Base-by-base conservation (phyloP, 2,797 vertebrate species). In the Eulemur rubriventer region DNA sequence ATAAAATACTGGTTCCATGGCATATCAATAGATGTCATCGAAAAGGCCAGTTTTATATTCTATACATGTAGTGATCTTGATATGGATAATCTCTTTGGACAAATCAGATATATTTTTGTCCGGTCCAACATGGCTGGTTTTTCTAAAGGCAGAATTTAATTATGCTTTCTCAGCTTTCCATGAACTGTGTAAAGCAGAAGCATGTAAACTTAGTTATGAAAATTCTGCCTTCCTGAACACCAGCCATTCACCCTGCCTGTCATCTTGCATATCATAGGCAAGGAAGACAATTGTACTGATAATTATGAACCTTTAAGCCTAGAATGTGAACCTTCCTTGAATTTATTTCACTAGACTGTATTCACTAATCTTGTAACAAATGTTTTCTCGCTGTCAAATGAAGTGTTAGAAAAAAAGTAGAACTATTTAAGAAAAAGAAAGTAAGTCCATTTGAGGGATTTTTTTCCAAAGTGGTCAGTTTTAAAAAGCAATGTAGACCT, bases 341-440 rank as follows among this genome's bases (percentile, higher is more conserved):
- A 50, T 22, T 93, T 7, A 75, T 73, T 94, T 92, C 48, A 76
- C 61, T 73, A 79, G 69, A 35, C 61, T 76, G 9, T 79, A 50
- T 86, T 63, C 30, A 84, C 38, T 59, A 76, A 43, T 75, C 18
- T 35, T 69, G 0, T 61, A 10, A 59, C 78, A 88, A 91, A 65
- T 20, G 13, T 63, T 69, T 46, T 73, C 4, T 38, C 52, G 13
- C 14, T 95, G 69, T 94, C 43, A 78, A 72, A 50, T 38, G 35
- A 80, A 88, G 35, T 14, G 16, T 59, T 78, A 91, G 52, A 14
- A 69, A 81, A 95, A 11, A 30, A 50, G 28, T 80, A 55, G 6
- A 59, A n/a, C n/a, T 70, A 65, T 38, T 91, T 69, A 92, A 89
- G n/a, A 65, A 92, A 83, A 91, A 43, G 50, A 41, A 70, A 61